phyloP scores from a whole-genome alignment of 2,888 invertebrate genomes.

The Mythimna vitellina region DNA sequence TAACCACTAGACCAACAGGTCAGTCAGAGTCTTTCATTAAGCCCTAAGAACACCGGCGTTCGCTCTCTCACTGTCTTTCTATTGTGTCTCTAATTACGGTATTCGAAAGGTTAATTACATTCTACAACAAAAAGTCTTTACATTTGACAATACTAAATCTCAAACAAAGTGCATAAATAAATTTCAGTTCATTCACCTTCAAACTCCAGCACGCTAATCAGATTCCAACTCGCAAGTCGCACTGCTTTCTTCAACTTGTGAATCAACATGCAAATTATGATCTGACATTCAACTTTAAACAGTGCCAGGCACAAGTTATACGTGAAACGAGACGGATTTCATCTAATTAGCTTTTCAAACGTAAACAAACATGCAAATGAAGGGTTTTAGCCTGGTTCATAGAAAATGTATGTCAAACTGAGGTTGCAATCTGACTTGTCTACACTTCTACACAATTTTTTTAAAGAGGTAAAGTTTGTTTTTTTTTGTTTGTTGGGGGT shows the following conservation, averaged over 20 bases:
- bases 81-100: too few relatives aligned
- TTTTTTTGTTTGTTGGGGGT: too few relatives aligned
- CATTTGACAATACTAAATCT: constrained; percentile 4
- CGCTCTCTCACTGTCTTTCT: too few relatives aligned
- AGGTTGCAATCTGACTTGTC: not conserved
- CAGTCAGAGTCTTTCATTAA: too few relatives aligned
- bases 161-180: constrained; percentile 19
- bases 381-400: constrained; percentile 1
- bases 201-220: constrained; percentile 33
- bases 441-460: too few relatives aligned
- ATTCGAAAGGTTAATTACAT: too few relatives aligned
- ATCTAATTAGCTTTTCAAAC: constrained; percentile 18
- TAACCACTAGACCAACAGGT: too few relatives aligned
- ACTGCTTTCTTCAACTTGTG: constrained; percentile 20
- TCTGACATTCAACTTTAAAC: constrained; percentile 41
- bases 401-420: constrained; percentile 16
- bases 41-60: too few relatives aligned
- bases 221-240: constrained; percentile 21
- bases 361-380: constrained; percentile 20
- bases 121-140: too few relatives aligned
- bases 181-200: constrained; percentile 39
- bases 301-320: constrained; percentile 19
- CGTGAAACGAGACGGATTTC: constrained; percentile 17
- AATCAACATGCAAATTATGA: constrained; percentile 49
- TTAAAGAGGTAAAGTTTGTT: too few relatives aligned